phyloP scores from a whole-genome alignment of 35 echinoderm and acorn worm species.

The Lytechinus pictus region DNA sequence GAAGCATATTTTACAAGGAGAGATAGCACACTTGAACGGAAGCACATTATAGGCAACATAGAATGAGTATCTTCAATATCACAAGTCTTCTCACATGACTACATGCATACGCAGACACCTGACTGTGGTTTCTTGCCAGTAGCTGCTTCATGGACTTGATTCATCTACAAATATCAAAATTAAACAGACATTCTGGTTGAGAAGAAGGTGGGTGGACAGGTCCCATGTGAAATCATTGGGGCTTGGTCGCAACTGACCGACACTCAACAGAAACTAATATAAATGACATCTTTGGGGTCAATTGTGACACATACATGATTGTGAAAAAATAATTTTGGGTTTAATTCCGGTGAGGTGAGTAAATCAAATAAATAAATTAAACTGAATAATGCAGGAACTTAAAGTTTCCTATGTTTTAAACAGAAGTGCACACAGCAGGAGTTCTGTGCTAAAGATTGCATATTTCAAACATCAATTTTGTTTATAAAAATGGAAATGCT shows the following conservation, averaged over 20 bases:
- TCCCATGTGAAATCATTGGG: background rate
- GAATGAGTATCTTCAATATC: background rate
- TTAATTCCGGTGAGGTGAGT: background rate
- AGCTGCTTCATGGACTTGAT: background rate
- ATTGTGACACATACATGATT: background rate
- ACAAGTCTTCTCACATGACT: constrained; percentile 39
- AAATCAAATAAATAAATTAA: background rate
- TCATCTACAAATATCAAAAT: constrained; percentile 24
- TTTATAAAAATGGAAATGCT: too few relatives aligned
- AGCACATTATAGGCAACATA: background rate
- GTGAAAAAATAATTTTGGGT: background rate
- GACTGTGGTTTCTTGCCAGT: constrained; percentile 50
- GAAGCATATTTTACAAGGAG: background rate
- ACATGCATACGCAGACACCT: constrained; percentile 31
- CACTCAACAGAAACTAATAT: background rate
- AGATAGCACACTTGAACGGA: background rate
- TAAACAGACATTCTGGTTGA: constrained; percentile 1
- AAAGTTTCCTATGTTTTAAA: background rate
- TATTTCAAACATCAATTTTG: background rate
- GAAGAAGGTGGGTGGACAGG: background rate
- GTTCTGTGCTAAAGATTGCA: background rate
- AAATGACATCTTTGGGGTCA: background rate
- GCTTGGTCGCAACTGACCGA: background rate
- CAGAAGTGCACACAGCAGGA: background rate
- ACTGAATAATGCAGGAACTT: background rate